phyloP scores from a whole-genome alignment of 2,113 vertebrate species.

The Pogonocichla stellata region DNA sequence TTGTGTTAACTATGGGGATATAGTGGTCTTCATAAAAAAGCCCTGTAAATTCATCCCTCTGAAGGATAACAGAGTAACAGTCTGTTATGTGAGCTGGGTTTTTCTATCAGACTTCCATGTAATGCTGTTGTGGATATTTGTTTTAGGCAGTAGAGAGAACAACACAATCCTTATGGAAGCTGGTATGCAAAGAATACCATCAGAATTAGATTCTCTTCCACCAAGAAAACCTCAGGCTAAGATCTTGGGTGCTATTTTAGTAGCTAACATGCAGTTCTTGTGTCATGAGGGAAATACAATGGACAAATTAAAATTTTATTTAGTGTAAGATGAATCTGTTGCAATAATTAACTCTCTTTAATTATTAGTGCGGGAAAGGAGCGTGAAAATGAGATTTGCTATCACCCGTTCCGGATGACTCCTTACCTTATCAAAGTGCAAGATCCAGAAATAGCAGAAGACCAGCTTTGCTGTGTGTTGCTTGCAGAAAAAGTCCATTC shows the following conservation, averaged over 20 bases:
- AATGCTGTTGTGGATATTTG: neutral
- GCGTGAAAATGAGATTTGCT: slow-evolving; percentile 76
- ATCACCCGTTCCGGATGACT: slow-evolving; percentile 93
- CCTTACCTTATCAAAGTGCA: slow-evolving; percentile 91
- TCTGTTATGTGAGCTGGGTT: neutral
- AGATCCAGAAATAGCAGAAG: slow-evolving; percentile 74
- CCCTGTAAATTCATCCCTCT: neutral
- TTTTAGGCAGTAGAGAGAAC: neutral
- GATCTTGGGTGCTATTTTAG: neutral
- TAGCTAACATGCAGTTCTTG: neutral
- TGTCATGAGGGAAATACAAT: neutral
- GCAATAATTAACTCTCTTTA: slow-evolving; percentile 9
- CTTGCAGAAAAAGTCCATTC: slow-evolving; percentile 95
- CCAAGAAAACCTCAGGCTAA: neutral
- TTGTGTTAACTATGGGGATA: neutral
- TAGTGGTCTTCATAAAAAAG: neutral
- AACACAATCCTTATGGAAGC: neutral
- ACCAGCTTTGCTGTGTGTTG: slow-evolving; percentile 91
- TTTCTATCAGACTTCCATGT: neutral
- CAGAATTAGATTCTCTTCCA: neutral
- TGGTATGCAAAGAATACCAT: neutral
- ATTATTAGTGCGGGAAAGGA: slow-evolving; percentile 78
- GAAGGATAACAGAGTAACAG: neutral
- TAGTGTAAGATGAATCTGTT: neutral
- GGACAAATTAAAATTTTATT: neutral